Evolutionary conservation across 37 sponge, comb jelly and placozoan species (phyloP), one percentile per base, ranked within the genome.

Genomic region (Beroe ovata): DNA sequence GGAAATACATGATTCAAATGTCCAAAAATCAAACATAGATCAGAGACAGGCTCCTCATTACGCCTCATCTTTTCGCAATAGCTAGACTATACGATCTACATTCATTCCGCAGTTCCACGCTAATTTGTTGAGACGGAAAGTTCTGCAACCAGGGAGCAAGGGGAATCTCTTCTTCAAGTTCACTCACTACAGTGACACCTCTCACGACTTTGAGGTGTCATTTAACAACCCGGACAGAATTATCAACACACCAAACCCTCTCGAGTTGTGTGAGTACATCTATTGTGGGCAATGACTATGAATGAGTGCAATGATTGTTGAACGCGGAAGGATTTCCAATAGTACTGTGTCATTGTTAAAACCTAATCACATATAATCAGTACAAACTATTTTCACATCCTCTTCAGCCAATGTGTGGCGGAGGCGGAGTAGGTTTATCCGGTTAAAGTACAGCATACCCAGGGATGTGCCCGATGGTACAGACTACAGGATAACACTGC

Each of bases 151-250:
- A 29, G 69, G 69, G 30, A 30, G 69, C 26, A 29, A 18, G 36
- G 69, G 69, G 1, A 25, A 66, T 30, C 30, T 66, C 36, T 32
- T 34, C 36, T 66, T 66, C 69, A 66, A 66, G 69, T 66, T 66
- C 36, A 8, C 25, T 1, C 69, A 66, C 69, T 66, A 29, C 36
- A 14, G 36, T 37, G 69, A 66, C 32, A 66, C 25, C 25, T 34
- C 36, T 8, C 29, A 18, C 36, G 35, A 30, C 69, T 66, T 66
- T 16, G 2, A 37, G 4, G 32, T 66, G 35, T 18, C 32, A 2
- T 66, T 66, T 16, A 33, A 34, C 33, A 66, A 66, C 69, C 69
- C 69, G 29, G 69, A 37, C 16, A 32, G 30, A 4, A 66, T 66
- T 4, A 66, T 66, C 69, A 33, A 2, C 33, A 8, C 33, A 1